Percentiles rank a stretch among this genome's conserved stretches.
Conservation (phyloP, 2,797 vertebrate species). For the Poecilia gillii region DNA sequence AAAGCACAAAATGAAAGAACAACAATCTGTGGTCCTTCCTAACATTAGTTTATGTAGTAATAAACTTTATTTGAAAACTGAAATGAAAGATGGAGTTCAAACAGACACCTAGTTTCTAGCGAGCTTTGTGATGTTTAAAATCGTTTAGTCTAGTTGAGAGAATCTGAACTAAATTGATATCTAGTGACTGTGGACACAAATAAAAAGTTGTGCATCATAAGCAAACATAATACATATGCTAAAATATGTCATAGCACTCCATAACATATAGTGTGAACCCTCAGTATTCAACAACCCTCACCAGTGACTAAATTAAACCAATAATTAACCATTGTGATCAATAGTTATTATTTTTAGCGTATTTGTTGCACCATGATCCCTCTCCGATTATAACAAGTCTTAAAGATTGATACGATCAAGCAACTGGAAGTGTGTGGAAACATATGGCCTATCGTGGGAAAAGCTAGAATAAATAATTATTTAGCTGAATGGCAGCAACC, state of each 20-base stretch:
- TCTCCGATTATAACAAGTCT: background rate
- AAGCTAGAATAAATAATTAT: background rate
- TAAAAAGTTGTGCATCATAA: background rate
- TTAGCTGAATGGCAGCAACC: background rate
- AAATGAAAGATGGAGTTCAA: background rate
- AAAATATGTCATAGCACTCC: background rate
- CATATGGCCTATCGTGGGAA: background rate
- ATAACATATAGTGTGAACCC: background rate
- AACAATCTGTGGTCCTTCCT: background rate
- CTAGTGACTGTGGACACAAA: background rate
- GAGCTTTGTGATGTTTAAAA: background rate
- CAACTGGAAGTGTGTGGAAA: background rate
- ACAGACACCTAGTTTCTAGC: background rate
- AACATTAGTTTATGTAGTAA: background rate
- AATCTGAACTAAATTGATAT: no score
- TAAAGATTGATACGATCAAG: background rate
- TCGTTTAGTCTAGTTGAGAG: background rate
- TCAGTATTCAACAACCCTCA: background rate
- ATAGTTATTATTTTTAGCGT: background rate
- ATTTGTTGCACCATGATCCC: background rate
- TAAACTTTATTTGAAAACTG: background rate
- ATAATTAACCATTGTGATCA: background rate
- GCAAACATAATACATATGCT: background rate
- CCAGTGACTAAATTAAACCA: background rate
- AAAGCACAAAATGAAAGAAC: background rate